Evolutionary conservation across 2,113 vertebrate species (phyloP).

Genomic region (Manacus vitellinus): DNA sequence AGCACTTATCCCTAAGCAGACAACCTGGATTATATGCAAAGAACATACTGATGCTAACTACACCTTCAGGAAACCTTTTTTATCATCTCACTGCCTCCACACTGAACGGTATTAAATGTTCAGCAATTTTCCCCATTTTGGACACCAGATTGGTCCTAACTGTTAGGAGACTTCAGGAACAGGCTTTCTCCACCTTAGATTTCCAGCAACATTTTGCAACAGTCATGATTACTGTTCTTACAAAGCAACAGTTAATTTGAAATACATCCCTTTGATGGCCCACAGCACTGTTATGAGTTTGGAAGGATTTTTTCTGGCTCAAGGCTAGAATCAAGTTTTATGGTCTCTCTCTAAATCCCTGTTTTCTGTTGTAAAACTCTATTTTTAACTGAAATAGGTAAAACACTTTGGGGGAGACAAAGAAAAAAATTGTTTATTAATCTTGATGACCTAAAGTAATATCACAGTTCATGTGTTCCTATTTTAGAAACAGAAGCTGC

Average conservation of each 20-base stretch:
- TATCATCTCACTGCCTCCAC: neutral
- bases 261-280: neutral
- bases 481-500: neutral
- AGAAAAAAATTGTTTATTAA: neutral
- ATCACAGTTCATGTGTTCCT: fast-evolving
- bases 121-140: neutral
- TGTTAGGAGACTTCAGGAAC: neutral
- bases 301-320: neutral
- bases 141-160: neutral
- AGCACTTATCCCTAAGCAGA: neutral
- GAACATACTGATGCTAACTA: neutral
- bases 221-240: neutral
- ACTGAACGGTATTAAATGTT: neutral
- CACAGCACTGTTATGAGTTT: neutral
- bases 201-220: neutral
- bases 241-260: neutral
- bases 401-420: neutral
- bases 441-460: neutral
- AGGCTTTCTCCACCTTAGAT: neutral
- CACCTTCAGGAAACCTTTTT: neutral
- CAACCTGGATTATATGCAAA: neutral
- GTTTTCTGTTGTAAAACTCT: neutral
- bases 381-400: neutral
- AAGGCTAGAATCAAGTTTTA: neutral
- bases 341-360: neutral